Conservation (phyloP, 1,140 invertebrate genomes). For the Drosophila trapezifrons region DNA sequence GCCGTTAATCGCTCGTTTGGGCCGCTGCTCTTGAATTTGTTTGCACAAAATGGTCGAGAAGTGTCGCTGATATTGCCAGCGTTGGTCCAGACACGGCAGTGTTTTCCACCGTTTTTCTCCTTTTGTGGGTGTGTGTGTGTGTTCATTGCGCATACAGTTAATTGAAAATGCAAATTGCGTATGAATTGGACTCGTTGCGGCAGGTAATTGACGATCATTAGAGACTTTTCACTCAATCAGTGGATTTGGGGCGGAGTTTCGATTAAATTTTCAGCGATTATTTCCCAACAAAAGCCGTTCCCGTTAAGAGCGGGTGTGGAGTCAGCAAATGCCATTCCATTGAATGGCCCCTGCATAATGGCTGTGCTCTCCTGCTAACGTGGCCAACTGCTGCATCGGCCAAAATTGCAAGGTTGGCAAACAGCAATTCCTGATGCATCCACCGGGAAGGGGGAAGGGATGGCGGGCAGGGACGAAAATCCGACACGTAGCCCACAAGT, state of each 20-base stretch:
- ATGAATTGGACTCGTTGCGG: conserved; percentile 42
- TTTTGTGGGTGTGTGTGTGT: conserved; percentile 22
- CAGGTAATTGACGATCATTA: conserved; percentile 63
- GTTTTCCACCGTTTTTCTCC: not conserved
- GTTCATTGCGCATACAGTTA: conserved; percentile 49
- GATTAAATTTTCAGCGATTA: conserved; percentile 50
- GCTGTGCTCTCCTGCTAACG: conserved; percentile 30
- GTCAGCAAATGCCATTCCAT: conserved; percentile 42
- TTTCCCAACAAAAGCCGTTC: conserved; percentile 27
- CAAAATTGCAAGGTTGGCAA: conserved; percentile 54
- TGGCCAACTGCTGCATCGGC: conserved; percentile 47
- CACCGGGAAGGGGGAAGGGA: not conserved
- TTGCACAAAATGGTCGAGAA: conserved; percentile 62
- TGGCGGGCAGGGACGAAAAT: not conserved
- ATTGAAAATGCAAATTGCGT: conserved; percentile 79
- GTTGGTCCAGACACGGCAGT: conserved; percentile 6
- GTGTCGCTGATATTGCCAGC: conserved; percentile 54
- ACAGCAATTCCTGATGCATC: conserved; percentile 21
- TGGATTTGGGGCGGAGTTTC: conserved; percentile 45
- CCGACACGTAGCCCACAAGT: conserved; percentile 44
- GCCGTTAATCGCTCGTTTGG: conserved; percentile 59
- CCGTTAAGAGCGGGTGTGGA: conserved; percentile 18
- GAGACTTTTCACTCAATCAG: conserved; percentile 55
- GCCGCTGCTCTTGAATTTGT: conserved; percentile 55
- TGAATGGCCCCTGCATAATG: conserved; percentile 53